Evolutionary conservation across 2,888 invertebrate species (phyloP).

Genomic region (Neria commutata): DNA sequence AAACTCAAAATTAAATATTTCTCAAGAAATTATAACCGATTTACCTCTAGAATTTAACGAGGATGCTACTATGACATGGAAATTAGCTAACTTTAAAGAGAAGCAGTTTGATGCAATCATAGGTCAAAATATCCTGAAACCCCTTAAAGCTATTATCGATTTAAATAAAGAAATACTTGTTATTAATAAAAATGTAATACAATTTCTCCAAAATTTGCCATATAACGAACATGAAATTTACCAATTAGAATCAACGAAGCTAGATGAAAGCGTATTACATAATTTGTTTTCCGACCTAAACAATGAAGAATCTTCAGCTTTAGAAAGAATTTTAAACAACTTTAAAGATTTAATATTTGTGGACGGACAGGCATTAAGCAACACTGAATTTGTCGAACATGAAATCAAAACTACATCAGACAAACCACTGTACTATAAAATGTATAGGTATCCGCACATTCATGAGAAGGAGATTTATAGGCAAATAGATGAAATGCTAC

Average conservation of each 20-base stretch:
- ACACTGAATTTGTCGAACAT: not conserved
- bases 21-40: slow-evolving; percentile 29
- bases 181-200: slow-evolving; percentile 11
- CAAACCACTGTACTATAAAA: not conserved
- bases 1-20: slow-evolving; percentile 24
- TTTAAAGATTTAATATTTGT: not conserved
- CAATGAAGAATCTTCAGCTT: slow-evolving; percentile 7
- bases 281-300: not conserved
- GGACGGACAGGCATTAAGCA: not conserved
- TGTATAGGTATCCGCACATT: not conserved
- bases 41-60: slow-evolving; percentile 29
- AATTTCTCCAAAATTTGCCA: not conserved
- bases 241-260: slow-evolving; percentile 1
- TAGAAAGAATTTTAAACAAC: slow-evolving; percentile 10
- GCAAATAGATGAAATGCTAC: slow-evolving; percentile 21
- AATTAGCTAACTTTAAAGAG: slow-evolving; percentile 11
- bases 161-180: slow-evolving; percentile 23
- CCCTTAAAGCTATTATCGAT: slow-evolving; percentile 28
- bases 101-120: not conserved
- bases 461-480: slow-evolving; percentile 7
- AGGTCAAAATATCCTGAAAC: slow-evolving; percentile 26
- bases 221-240: slow-evolving; percentile 5
- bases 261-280: not conserved
- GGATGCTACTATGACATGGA: slow-evolving; percentile 31
- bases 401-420: not conserved